These are phyloP conservation scores for Spea hammondii DNA, from an alignment of 2,797 vertebrate species.

Conservation along the genomic window DNA sequence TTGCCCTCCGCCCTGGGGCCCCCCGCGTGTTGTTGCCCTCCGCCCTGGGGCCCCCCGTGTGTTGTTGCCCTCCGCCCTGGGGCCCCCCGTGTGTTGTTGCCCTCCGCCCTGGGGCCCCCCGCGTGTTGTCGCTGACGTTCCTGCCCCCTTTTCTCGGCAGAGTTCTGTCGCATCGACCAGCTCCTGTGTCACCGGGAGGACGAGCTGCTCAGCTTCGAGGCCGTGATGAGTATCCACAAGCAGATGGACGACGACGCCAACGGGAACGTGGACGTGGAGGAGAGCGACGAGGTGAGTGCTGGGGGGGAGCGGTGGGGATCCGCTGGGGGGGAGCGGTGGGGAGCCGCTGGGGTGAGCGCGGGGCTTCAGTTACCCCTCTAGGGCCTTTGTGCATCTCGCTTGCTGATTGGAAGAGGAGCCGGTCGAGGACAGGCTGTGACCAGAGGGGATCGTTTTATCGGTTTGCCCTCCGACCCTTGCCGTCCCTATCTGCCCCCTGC, in stretches of 20 bases:
- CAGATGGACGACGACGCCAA: slow-evolving; percentile 98
- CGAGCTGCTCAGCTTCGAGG: slow-evolving; percentile 85
- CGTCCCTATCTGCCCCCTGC: background rate
- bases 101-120: background rate
- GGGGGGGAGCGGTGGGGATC: background rate
- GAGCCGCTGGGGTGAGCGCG: too few relatives aligned
- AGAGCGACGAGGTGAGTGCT: slow-evolving; percentile 90
- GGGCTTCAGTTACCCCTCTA: background rate
- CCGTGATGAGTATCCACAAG: slow-evolving; percentile 93
- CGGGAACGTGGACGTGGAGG: slow-evolving; percentile 89
- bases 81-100: background rate
- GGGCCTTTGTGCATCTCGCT: too few relatives aligned
- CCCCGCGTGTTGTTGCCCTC: background rate
- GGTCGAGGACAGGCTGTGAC: background rate
- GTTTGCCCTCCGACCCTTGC: background rate
- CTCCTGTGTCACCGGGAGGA: slow-evolving; percentile 84
- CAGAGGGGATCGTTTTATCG: background rate
- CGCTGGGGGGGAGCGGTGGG: background rate
- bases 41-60: slow-evolving; percentile 18
- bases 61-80: too few relatives aligned
- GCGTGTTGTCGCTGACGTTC: background rate
- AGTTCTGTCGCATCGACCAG: slow-evolving; percentile 88
- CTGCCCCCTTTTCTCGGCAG: slow-evolving; percentile 62
- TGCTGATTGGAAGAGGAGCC: background rate
- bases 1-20: too few relatives aligned